Evolutionary conservation across 2,888 invertebrate genomes (phyloP).

Genomic region (Plagiodera versicolora): DNA sequence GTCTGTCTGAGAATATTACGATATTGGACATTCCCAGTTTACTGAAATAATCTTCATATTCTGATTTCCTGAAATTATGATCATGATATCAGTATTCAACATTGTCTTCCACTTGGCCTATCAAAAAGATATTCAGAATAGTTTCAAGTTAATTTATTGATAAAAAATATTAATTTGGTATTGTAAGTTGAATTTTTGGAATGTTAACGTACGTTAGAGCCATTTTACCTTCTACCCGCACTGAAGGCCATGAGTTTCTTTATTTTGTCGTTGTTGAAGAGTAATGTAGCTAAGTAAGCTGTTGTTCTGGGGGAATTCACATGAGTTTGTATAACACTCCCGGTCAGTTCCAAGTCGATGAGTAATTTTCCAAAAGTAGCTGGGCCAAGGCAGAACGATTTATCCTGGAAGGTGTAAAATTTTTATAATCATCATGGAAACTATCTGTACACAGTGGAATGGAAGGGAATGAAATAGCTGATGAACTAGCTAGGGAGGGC

Average conservation of each 20-base stretch:
- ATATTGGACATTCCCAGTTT: slow-evolving; percentile 68
- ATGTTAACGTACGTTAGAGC: neutral
- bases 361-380: slow-evolving; percentile 73
- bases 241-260: slow-evolving; percentile 65
- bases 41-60: slow-evolving; percentile 70
- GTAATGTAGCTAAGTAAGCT: slow-evolving; percentile 73
- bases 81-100: no score
- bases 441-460: neutral
- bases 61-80: slow-evolving; percentile 57
- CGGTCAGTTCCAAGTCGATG: slow-evolving; percentile 66
- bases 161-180: no score
- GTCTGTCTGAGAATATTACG: slow-evolving; percentile 56
- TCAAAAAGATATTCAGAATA: no score
- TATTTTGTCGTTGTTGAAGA: slow-evolving; percentile 62
- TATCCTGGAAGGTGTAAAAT: slow-evolving; percentile 61
- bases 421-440: neutral
- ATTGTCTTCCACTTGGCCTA: no score
- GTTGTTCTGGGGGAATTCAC: slow-evolving; percentile 78
- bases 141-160: no score
- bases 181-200: neutral
- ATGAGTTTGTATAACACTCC: slow-evolving; percentile 78
- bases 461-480: no score
- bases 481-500: no score
- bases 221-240: slow-evolving; percentile 56
- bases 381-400: slow-evolving; percentile 79